Evolutionary conservation across 2,888 invertebrate species (phyloP).

Genomic region (Diadegma fenestrale): DNA sequence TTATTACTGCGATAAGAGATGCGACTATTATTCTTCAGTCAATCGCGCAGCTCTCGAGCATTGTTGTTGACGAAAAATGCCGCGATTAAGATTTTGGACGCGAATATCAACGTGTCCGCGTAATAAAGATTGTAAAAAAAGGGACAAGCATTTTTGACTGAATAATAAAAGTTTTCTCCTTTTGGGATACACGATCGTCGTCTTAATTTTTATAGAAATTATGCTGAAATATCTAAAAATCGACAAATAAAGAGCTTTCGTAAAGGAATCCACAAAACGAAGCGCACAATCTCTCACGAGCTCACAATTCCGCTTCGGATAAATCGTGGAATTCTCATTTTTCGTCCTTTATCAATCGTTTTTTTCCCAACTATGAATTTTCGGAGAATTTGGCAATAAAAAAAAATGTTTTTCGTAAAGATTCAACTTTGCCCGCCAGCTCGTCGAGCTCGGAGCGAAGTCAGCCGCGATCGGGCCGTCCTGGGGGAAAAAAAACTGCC

Average conservation of each 20-base stretch:
- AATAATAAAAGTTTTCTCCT: slow-evolving; percentile 46
- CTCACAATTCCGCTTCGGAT: background rate
- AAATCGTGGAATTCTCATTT: background rate
- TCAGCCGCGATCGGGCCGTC: background rate
- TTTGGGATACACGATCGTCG: slow-evolving; percentile 42
- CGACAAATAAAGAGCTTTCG: slow-evolving; percentile 49
- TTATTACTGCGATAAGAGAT: slow-evolving; percentile 40
- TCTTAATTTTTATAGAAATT: slow-evolving; percentile 49
- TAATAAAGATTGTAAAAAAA: slow-evolving; percentile 10
- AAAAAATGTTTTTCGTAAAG: background rate
- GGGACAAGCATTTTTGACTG: slow-evolving; percentile 52
- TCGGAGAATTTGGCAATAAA: background rate
- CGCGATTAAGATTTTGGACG: slow-evolving; percentile 11
- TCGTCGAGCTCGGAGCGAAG: background rate
- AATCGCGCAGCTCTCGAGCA: slow-evolving; percentile 19
- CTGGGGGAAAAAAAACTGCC: background rate
- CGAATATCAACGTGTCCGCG: background rate
- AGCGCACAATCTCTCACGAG: no score
- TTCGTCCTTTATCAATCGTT: background rate
- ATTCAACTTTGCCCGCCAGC: background rate
- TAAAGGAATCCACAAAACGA: background rate
- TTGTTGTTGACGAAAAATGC: slow-evolving; percentile 38
- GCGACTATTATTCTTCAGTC: slow-evolving; percentile 57
- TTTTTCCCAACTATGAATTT: background rate
- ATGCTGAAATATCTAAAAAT: slow-evolving; percentile 20